Conservation (phyloP, 1,140 invertebrate genomes). For the Philopotamus ludificatus region DNA sequence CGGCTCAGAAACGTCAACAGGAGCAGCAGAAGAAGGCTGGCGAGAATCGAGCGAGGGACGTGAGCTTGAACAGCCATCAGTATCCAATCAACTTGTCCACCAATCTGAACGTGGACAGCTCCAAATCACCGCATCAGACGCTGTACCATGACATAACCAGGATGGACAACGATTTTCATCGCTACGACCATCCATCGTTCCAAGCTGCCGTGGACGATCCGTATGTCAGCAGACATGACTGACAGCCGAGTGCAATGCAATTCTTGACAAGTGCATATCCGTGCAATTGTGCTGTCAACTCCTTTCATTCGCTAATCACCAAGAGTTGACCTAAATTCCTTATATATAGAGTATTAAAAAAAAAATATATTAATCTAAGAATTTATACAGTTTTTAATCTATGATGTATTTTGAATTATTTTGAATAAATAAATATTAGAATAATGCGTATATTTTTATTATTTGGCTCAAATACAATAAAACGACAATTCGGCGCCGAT, state of each 20-base stretch:
- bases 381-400: no score
- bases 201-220: conserved; percentile 50
- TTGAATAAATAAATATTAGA: no score
- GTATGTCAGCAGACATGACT: conserved; percentile 44
- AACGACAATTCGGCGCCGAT: no score
- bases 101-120: conserved; percentile 39
- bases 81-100: conserved; percentile 47
- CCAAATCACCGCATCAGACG: conserved; percentile 48
- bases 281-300: conserved; percentile 25
- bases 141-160: conserved; percentile 47
- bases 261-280: conserved; percentile 2
- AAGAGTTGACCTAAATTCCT: not conserved
- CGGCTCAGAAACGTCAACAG: conserved; percentile 50
- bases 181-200: conserved; percentile 53
- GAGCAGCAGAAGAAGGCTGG: conserved; percentile 47
- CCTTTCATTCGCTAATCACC: not conserved
- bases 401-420: no score
- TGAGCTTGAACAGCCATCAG: conserved; percentile 53
- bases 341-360: no score
- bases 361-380: no score
- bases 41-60: conserved; percentile 44
- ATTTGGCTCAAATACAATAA: no score
- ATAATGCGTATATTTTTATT: no score
- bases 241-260: conserved; percentile 13
- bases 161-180: conserved; percentile 48